Conservation (phyloP, 2,113 vertebrate genomes). For the Noctilio leporinus region DNA sequence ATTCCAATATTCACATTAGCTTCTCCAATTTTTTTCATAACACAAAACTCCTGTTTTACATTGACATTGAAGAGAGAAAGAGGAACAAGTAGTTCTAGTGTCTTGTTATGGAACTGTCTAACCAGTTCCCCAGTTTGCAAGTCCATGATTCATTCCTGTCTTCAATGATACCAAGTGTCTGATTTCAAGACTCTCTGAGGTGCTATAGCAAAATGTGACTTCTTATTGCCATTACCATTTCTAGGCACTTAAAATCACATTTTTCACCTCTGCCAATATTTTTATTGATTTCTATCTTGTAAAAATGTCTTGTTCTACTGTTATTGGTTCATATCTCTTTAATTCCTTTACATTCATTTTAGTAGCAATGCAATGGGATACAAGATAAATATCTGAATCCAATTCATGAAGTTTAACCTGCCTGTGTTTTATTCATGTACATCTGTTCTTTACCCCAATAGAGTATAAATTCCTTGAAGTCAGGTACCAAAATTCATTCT, state of each 20-base stretch:
- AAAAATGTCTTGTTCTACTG: not conserved
- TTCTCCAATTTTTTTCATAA: not conserved
- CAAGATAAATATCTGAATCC: not conserved
- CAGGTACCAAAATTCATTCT: not conserved
- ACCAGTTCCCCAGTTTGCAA: not conserved
- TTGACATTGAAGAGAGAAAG: not conserved
- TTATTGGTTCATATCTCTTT: not conserved
- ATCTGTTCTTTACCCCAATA: not conserved
- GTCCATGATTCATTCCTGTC: not conserved
- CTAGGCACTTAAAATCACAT: not conserved
- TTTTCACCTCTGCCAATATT: not conserved
- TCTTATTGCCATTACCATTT: not conserved
- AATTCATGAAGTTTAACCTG: not conserved
- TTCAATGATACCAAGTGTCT: not conserved
- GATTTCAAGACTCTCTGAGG: not conserved
- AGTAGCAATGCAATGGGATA: not conserved
- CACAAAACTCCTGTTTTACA: not conserved
- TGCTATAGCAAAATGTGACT: not conserved
- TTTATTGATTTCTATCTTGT: not conserved
- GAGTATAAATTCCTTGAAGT: not conserved
- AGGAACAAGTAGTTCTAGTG: not conserved
- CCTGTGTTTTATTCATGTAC: not conserved
- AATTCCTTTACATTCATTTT: not conserved
- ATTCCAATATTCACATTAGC: not conserved
- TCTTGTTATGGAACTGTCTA: not conserved